Evolutionary conservation across 1,140 invertebrate species (phyloP).

Genomic region (Drosophila repletoides): DNA sequence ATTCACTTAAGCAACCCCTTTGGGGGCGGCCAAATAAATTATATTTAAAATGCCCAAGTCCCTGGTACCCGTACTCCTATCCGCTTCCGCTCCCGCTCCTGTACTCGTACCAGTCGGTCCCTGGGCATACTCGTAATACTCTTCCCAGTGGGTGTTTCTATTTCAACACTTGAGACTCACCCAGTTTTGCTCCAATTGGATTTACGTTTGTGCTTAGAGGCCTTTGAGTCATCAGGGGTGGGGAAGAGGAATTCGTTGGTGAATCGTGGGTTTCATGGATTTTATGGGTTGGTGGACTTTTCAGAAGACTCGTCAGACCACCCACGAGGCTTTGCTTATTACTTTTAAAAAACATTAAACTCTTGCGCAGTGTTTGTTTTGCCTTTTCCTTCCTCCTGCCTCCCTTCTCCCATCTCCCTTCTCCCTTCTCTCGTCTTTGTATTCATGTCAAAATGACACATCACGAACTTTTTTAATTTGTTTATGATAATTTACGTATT

Average conservation of each 20-base stretch:
- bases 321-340: slow-evolving; percentile 72
- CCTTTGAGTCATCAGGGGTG: slow-evolving; percentile 33
- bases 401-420: background rate
- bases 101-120: too few relatives aligned
- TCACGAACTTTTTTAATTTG: slow-evolving; percentile 80
- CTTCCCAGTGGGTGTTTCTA: slow-evolving; percentile 61
- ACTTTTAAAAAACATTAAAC: slow-evolving; percentile 65
- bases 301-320: slow-evolving; percentile 41
- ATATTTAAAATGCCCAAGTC: slow-evolving; percentile 68
- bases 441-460: slow-evolving; percentile 65
- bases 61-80: slow-evolving; percentile 16
- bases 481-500: slow-evolving; percentile 79
- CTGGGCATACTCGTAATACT: slow-evolving; percentile 5
- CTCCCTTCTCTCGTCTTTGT: background rate
- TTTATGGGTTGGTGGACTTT: slow-evolving; percentile 8
- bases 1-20: slow-evolving; percentile 70
- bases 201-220: slow-evolving; percentile 49
- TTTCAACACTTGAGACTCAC: slow-evolving; percentile 53
- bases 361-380: slow-evolving; percentile 18
- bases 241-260: slow-evolving; percentile 2
- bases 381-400: background rate
- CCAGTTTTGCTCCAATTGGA: slow-evolving; percentile 63
- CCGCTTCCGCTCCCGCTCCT: background rate
- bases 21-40: slow-evolving; percentile 69
- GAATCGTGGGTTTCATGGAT: background rate